Base-by-base conservation (phyloP, 2,113 vertebrate genomes). In the Turnix velox region DNA sequence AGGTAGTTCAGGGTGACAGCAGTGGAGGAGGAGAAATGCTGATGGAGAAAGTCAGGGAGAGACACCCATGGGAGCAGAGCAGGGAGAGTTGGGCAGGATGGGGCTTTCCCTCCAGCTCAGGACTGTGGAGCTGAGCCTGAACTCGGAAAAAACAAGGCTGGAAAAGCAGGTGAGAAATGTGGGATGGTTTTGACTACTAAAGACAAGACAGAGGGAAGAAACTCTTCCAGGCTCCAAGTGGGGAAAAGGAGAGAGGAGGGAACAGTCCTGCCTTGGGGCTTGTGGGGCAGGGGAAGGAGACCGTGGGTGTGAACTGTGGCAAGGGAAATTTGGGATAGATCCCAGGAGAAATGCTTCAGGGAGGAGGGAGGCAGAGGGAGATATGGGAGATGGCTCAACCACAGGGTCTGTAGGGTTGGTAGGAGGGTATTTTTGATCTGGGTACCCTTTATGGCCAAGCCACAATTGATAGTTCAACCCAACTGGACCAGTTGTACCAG, bases 181-280 rank as follows among this genome's bases (percentile, higher is more conserved):
- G 74, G 78, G 73, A 88, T 68, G 42, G 42, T 52, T 95, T 92
- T 52, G 76, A 37, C 40, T 88, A 61, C 73, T 55, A 52, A 88
- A 92, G 75, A 35, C 43, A 51, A 75, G 35, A n/a, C 10, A 9
- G 57, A 63, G 67, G 59, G 58, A 31, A 72, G 58, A 65, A 80
- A 54, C 52, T 11, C 2, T 0, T 0, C 49, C 1, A 7, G 39
- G 73, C 46, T 92, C 76, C 69, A 65, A 86, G 76, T 35, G 67
- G 67, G 76, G 48, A 78, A 90, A 90, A 76, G 72, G 66, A 33
- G 73, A 65, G 58, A 83, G 39, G 18, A 59, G 72, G 49, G 76
- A 57, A 23, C 0, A 0, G 52, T 65, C 52, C 68, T 59, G 68
- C 45, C 55, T 25, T 11, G 0, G 0, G 14, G 51, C 24, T 46